Evolutionary conservation across 2,797 vertebrate species (phyloP), one percentile per base, ranked within the genome.

Genomic region (Poeciliopsis paucimaculata): DNA sequence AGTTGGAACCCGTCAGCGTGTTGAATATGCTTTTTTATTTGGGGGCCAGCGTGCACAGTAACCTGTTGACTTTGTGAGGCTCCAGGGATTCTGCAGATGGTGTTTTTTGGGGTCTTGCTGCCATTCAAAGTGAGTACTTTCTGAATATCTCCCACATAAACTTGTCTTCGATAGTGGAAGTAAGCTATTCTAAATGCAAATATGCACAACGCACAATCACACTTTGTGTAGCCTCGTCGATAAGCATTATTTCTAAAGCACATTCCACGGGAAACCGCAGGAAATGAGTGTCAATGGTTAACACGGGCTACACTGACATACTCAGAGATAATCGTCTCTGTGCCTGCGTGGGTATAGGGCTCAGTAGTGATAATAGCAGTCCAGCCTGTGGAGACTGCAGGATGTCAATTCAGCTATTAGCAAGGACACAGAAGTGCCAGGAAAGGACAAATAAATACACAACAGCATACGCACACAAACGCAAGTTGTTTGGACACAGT

Each of bases 271-370:
- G 92, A 93, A 91, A 90, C 82, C 87, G 75, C 82, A 81, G 88
- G 94, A 91, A 95, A 94, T 90, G 84, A 89, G 84, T 90, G 92
- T 94, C 90, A 92, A 91, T 91, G 88, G 90, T 90, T 84, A 91
- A 89, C 88, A 84, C 82, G 85, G 89, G 84, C 83, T 80, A 55
- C 78, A 81, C 85, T 86, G 89, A 92, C 90, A 91, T 55, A 39
- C 76, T 78, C 68, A 31, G 13, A 72, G 41, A 72, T 28, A 72
- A 28, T n/a, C n/a, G 57, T 57, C 57, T 26, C 28, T 23, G 55
- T n/a, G 1, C 60, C 23, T 34, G 70, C 45, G 90, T 86, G 88
- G 82, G 85, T 64, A 84, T 78, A 73, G 79, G 64, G 77, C 72
- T 79, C 75, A 92, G 90, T 82, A 75, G 86, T 78, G 89, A 91